phyloP scores from a whole-genome alignment of 2,888 invertebrate species.

The Phengaris alcon region DNA sequence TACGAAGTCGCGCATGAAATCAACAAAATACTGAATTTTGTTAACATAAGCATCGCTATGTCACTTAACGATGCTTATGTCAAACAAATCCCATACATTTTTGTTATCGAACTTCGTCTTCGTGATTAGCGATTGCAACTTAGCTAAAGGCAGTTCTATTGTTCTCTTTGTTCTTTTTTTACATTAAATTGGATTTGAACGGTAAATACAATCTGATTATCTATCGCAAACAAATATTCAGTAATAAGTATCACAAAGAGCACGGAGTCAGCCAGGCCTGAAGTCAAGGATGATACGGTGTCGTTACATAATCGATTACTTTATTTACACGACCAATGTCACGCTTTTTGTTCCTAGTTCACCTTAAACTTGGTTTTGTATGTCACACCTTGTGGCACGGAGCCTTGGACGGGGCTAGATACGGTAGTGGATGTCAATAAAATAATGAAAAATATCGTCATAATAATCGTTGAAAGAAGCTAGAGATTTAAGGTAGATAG shows the following conservation, averaged over 20 bases:
- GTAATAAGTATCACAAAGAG: not conserved
- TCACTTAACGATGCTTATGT: no score
- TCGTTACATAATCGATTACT: conserved; percentile 24
- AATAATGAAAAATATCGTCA: not conserved
- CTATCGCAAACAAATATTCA: not conserved
- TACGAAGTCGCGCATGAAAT: no score
- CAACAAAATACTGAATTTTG: no score
- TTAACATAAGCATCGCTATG: no score
- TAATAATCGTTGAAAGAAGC: not conserved
- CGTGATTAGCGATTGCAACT: no score
- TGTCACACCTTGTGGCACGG: not conserved
- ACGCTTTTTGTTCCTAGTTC: conserved; percentile 12
- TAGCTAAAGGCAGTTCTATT: no score
- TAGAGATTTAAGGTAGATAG: not conserved
- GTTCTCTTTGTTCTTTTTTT: no score
- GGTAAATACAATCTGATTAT: no score
- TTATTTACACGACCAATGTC: conserved; percentile 11
- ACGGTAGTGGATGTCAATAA: not conserved
- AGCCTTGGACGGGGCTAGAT: not conserved
- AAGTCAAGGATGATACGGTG: conserved; percentile 24
- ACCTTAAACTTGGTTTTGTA: conserved; percentile 8
- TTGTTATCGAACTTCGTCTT: no score
- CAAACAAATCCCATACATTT: no score
- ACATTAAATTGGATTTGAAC: no score
- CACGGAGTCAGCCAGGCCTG: conserved; percentile 2